Conservation (phyloP, 2,113 vertebrate genomes). For the Percina caprodes region DNA sequence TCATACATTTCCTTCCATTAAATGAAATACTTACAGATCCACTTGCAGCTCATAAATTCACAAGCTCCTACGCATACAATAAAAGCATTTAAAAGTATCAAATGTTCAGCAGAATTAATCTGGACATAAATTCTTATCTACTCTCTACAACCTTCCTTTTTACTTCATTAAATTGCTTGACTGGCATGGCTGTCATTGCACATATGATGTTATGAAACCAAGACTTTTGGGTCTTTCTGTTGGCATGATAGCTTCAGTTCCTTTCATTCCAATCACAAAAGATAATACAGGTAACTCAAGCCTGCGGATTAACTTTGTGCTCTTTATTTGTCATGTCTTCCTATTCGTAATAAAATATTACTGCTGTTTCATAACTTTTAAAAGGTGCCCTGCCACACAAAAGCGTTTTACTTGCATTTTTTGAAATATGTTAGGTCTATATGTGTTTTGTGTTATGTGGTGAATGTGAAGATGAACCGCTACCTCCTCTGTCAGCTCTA, state of each 20-base stretch:
- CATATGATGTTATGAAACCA: neutral
- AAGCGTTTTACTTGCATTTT: no score
- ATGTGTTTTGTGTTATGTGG: no score
- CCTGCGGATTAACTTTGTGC: neutral
- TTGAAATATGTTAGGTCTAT: no score
- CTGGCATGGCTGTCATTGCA: neutral
- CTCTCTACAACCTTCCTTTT: slow-evolving; percentile 2
- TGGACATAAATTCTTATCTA: neutral
- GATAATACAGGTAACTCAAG: neutral
- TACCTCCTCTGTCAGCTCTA: no score
- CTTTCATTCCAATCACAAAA: neutral
- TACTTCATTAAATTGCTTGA: neutral
- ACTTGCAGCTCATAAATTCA: neutral
- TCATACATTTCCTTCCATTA: slow-evolving; percentile 3
- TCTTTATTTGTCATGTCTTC: neutral
- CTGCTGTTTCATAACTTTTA: neutral
- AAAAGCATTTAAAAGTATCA: slow-evolving; percentile 13
- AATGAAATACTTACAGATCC: neutral
- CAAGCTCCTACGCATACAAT: neutral
- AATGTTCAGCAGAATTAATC: neutral
- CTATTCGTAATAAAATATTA: neutral
- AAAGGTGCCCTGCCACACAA: no score
- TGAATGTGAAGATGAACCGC: no score
- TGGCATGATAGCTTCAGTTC: neutral
- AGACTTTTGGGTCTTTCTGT: neutral